Evolutionary conservation across 2,113 vertebrate genomes (phyloP), one percentile per base, ranked within the genome.

Genomic region (Capricornis sumatraensis): DNA sequence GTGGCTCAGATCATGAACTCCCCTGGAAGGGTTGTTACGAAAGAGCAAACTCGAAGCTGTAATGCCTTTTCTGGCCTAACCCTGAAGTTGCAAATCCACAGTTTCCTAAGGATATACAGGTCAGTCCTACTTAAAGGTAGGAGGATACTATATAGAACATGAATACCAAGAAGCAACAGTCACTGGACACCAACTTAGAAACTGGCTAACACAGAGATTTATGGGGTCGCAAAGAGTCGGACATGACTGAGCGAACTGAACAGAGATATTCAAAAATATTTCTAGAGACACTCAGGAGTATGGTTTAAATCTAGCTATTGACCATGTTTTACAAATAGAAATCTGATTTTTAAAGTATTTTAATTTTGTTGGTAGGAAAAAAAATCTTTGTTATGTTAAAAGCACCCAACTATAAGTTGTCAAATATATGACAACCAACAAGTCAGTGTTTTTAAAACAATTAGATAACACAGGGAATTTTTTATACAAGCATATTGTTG

Each of bases 371-470:
- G 52, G 6, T 21, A 81, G 25, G 87, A 14, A 45, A 47, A 79
- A 87, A 94, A 82, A 96, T 15, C 45, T 90, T 89, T 84, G 43
- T 96, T 93, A 91, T 87, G 87, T 88, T 97, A 87, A 97, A 97
- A 98, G 87, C 50, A 87, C 91, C 96, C 78, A 97, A 94, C 74
- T 96, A 58, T 74, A 94, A 93, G 78, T 95, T 96, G 86, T 95
- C 92, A 91, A 87, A 96, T 96, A 87, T n/a, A 81, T 76, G 87
- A 92, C 79, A 96, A 87, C 45, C 57, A 96, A 96, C 40, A 96
- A 96, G 95, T 87, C 84, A 84, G 14, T 93, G 45, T 94, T 91
- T 97, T 89, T 97, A 96, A 95, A 96, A 95, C 93, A 91, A 40
- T 93, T 83, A 95, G 79, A 90, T 79, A 97, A 92, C n/a, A 94